Evolutionary conservation across 2,888 invertebrate species (phyloP), one percentile per base, ranked within the genome.

Genomic region (Dryomyza anilis): DNA sequence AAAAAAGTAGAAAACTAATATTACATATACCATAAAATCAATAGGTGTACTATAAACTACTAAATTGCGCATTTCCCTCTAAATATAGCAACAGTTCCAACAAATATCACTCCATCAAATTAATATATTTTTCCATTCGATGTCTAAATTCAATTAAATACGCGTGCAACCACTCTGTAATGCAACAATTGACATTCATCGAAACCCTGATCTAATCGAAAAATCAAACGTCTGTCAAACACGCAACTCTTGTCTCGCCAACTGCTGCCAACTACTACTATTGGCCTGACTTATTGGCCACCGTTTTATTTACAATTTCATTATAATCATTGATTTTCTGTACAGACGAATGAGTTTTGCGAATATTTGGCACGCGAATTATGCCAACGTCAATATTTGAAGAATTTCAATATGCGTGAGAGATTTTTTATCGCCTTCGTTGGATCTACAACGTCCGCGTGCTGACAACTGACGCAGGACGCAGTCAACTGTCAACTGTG

Each of bases 361-460:
- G 14, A 39, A 39, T 14, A 39, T 39, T 39, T 39, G 39, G n/a
- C n/a, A n/a, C n/a, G n/a, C n/a, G n/a, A n/a, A n/a, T n/a, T n/a
- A n/a, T n/a, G n/a, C n/a, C n/a, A n/a, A 39, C 39, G 39, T n/a
- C 12, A 39, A 39, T 39, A 39, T 39, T 39, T 39, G 39, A 30
- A 7, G 30, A 53, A 27, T 53, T 29, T 53, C 30, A 16, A 36
- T 33, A 39, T 56, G 39, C 56, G 36, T 56, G 56, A n/a, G 36
- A 55, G 55, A 55, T 8, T 43, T 43, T 43, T 43, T 16, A n/a
- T n/a, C n/a, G n/a, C n/a, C n/a, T n/a, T n/a, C n/a, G n/a, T n/a
- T n/a, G n/a, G n/a, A n/a, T n/a, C n/a, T n/a, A n/a, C n/a, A n/a
- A n/a, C n/a, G n/a, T n/a, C n/a, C n/a, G n/a, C n/a, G n/a, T n/a